Evolutionary conservation across 1,140 invertebrate species (phyloP).

Genomic region (Bombus affinis): DNA sequence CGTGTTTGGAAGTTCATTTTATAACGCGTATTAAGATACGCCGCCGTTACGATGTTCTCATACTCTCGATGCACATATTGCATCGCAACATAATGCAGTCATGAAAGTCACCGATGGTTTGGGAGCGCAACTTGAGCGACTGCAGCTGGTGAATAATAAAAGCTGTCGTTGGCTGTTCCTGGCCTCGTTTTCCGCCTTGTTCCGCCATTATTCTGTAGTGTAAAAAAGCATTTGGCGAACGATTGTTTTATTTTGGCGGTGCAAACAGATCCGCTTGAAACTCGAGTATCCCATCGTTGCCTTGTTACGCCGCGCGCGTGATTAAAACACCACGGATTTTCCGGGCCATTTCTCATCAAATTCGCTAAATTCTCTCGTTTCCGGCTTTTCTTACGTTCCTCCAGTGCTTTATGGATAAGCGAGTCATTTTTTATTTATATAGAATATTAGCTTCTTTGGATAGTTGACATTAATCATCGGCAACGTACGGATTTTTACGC

Average conservation of each 20-base stretch:
- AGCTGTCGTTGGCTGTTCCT: background rate
- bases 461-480: background rate
- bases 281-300: background rate
- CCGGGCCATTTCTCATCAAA: background rate
- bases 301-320: background rate
- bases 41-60: slow-evolving; percentile 39
- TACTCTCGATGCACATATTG: slow-evolving; percentile 65
- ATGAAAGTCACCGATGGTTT: slow-evolving; percentile 55
- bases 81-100: slow-evolving; percentile 48
- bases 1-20: slow-evolving; percentile 55
- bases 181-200: background rate
- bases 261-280: background rate
- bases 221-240: background rate
- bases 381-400: background rate
- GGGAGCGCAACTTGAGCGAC: slow-evolving; percentile 23
- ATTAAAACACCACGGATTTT: background rate
- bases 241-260: background rate
- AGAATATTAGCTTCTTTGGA: background rate
- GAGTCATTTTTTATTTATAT: background rate
- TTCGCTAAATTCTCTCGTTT: background rate
- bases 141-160: slow-evolving; percentile 63
- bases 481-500: background rate
- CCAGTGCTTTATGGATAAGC: background rate
- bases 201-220: background rate
- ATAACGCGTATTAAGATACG: slow-evolving; percentile 53